phyloP scores from a whole-genome alignment of 2,888 invertebrate species.

The Macaria liturata region DNA sequence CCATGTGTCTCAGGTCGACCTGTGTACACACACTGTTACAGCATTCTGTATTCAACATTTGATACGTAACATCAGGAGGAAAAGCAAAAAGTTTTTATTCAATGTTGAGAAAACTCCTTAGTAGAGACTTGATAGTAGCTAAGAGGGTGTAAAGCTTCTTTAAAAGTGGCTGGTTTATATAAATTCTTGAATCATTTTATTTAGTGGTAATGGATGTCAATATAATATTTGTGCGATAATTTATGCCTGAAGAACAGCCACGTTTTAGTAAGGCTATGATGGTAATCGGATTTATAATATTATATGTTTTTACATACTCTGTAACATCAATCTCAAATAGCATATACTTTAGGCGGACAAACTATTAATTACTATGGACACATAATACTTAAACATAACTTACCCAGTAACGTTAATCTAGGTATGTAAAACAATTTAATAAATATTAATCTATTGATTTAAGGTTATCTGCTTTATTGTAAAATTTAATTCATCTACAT shows the following conservation, averaged over 20 bases:
- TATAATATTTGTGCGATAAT: too few species aligned
- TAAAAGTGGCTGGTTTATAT: too few species aligned
- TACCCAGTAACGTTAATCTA: slow-evolving; percentile 28
- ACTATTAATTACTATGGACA: slow-evolving; percentile 18
- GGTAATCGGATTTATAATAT: too few species aligned
- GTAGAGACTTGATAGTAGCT: too few species aligned
- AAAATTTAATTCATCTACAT: slow-evolving; percentile 4
- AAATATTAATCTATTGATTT: not conserved
- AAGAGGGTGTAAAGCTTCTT: too few species aligned
- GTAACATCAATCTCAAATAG: not conserved
- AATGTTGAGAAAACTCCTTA: too few species aligned
- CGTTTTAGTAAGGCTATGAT: too few species aligned
- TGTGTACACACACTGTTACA: slow-evolving; percentile 68
- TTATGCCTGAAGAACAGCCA: too few species aligned
- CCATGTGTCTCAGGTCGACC: slow-evolving; percentile 97
- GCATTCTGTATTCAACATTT: not conserved
- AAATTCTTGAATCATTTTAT: too few species aligned
- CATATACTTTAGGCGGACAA: slow-evolving; percentile 14
- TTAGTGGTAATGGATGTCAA: too few species aligned
- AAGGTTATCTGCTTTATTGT: not conserved
- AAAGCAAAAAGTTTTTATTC: too few species aligned
- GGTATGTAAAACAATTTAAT: not conserved
- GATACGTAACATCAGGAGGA: not conserved
- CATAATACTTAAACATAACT: slow-evolving; percentile 24
- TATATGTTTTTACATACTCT: too few species aligned